A percentile compares a stretch with the other conserved stretches of the same genome.
phyloP scores from a whole-genome alignment of 1,140 invertebrate species.

The Nasonia longicornis region DNA sequence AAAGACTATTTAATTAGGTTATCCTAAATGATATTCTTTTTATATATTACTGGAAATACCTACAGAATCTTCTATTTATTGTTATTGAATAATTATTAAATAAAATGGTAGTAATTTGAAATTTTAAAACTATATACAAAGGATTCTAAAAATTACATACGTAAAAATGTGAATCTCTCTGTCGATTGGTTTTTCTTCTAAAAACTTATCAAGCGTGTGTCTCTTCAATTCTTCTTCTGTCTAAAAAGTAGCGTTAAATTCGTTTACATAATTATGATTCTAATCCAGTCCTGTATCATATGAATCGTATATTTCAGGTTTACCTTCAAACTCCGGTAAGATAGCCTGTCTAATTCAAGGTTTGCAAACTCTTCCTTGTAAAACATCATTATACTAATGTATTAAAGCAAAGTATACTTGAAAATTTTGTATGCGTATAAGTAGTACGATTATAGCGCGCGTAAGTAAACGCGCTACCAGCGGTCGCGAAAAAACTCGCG shows the following conservation, averaged over 20 bases:
- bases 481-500: not conserved
- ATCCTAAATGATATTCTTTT: too few relatives aligned
- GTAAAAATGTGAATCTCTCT: conserved; percentile 58
- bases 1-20: too few relatives aligned
- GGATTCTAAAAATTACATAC: conserved; percentile 52
- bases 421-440: not conserved
- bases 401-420: not conserved
- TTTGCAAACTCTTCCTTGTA: conserved; percentile 55
- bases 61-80: too few relatives aligned
- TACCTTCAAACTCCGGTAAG: conserved; percentile 46
- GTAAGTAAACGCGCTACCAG: too few relatives aligned
- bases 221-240: conserved; percentile 57
- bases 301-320: not conserved
- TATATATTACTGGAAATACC: too few relatives aligned
- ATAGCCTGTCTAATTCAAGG: conserved; percentile 58
- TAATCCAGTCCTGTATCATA: not conserved
- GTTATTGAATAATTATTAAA: too few relatives aligned
- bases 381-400: conserved; percentile 44
- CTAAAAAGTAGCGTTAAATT: conserved; percentile 48
- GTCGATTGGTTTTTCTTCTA: conserved; percentile 56
- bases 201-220: conserved; percentile 54
- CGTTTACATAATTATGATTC: not conserved
- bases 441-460: too few relatives aligned
- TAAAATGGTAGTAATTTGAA: too few relatives aligned
- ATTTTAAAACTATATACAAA: too few relatives aligned